A percentile compares a stretch with the other conserved stretches of the same genome.
Conservation (phyloP, 2,888 invertebrate species). For the Aproaerema taeniolella region DNA sequence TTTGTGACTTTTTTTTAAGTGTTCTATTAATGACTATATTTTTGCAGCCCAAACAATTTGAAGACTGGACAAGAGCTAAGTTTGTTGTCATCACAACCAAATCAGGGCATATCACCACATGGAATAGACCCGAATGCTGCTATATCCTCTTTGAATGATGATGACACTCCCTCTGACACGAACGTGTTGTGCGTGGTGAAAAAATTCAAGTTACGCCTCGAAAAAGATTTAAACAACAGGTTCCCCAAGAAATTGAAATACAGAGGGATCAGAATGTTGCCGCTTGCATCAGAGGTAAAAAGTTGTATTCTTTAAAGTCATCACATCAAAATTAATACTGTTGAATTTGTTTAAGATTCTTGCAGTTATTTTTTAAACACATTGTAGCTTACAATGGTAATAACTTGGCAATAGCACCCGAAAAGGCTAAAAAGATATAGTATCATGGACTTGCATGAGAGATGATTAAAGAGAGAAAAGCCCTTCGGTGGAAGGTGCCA, state of each 20-base stretch:
- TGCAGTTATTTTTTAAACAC: neutral
- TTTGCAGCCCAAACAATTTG: conserved; percentile 40
- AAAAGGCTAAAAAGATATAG: neutral
- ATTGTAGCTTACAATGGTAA: neutral
- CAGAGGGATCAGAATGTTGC: conserved; percentile 37
- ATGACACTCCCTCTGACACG: no score
- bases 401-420: neutral
- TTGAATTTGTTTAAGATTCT: neutral
- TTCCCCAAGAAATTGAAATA: conserved; percentile 48
- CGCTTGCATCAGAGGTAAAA: conserved; percentile 13
- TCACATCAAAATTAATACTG: neutral
- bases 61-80: neutral
- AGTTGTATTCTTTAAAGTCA: neutral
- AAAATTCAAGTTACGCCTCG: conserved; percentile 32
- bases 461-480: neutral
- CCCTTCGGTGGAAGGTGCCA: no score
- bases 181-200: conserved; percentile 39
- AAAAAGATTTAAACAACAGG: conserved; percentile 30
- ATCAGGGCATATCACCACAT: neutral
- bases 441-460: neutral
- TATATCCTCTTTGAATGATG: no score
- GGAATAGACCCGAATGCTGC: no score
- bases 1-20: neutral
- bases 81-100: neutral
- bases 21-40: conserved; percentile 1